Evolutionary conservation across 1,140 invertebrate genomes (phyloP).

Genomic region (Caerostris darwini): DNA sequence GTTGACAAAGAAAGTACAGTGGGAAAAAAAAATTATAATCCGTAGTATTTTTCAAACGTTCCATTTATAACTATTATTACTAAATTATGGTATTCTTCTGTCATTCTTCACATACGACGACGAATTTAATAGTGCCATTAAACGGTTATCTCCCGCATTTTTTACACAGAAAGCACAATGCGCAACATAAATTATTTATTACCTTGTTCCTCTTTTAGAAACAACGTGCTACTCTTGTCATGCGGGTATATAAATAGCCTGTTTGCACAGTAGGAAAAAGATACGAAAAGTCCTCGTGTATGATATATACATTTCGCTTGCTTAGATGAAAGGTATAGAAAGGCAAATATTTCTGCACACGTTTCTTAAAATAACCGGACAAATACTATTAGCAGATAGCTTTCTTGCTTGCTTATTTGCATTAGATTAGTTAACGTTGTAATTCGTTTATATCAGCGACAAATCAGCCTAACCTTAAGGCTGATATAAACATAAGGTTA

Average conservation of each 20-base stretch:
- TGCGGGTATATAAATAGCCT: slow-evolving; percentile 29
- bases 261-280: slow-evolving; percentile 11
- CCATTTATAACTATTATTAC: neutral
- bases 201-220: slow-evolving; percentile 38
- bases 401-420: neutral
- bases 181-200: slow-evolving; percentile 20
- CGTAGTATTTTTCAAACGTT: neutral
- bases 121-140: neutral
- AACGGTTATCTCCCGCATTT: slow-evolving; percentile 16
- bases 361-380: neutral
- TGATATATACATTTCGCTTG: neutral
- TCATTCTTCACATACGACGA: neutral
- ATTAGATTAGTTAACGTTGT: too few relatives aligned
- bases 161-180: neutral
- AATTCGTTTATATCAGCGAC: too few relatives aligned
- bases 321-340: neutral
- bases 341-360: neutral
- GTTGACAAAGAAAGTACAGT: too few relatives aligned
- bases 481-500: too few relatives aligned
- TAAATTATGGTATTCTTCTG: neutral
- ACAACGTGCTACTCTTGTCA: slow-evolving; percentile 29
- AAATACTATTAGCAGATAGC: neutral
- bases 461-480: too few relatives aligned
- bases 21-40: neutral
- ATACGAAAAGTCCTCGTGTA: neutral